These are phyloP conservation scores for Microctonus aethiopoides DNA, from an alignment of 2,888 invertebrate species.

Conservation along the genomic window DNA sequence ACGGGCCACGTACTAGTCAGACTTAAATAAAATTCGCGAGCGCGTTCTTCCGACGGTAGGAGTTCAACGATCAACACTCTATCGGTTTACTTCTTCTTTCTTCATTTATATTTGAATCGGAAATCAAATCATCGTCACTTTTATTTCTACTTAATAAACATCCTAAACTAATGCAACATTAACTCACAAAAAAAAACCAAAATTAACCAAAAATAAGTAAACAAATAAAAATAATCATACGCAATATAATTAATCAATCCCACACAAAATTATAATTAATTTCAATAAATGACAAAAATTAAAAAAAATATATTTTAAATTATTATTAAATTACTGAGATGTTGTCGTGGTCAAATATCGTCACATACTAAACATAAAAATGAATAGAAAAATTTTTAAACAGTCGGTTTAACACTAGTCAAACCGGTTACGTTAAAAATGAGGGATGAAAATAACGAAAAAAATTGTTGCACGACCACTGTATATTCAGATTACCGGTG, in stretches of 20 bases:
- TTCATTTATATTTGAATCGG: not conserved
- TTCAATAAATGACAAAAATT: too few species aligned
- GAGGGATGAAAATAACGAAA: conserved; percentile 19
- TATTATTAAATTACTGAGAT: not conserved
- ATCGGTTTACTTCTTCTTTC: not conserved
- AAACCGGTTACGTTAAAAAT: conserved; percentile 28
- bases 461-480: conserved; percentile 43
- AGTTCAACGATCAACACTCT: conserved; percentile 3
- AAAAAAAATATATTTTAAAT: not conserved
- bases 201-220: not conserved
- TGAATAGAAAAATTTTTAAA: not conserved
- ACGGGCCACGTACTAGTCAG: conserved; percentile 28
- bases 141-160: too few species aligned
- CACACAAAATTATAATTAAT: too few species aligned
- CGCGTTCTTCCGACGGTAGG: conserved; percentile 45
- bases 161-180: too few species aligned
- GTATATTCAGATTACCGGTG: conserved; percentile 28
- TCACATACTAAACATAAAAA: not conserved
- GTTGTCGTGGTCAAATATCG: not conserved
- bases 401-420: conserved; percentile 39
- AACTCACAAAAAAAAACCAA: not conserved
- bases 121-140: not conserved
- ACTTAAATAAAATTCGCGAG: conserved; percentile 5
- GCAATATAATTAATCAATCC: not conserved
- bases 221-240: too few species aligned